Evolutionary conservation across 2,797 vertebrate species (phyloP), one percentile per base, ranked within the genome.

Genomic region (Diceros bicornis): DNA sequence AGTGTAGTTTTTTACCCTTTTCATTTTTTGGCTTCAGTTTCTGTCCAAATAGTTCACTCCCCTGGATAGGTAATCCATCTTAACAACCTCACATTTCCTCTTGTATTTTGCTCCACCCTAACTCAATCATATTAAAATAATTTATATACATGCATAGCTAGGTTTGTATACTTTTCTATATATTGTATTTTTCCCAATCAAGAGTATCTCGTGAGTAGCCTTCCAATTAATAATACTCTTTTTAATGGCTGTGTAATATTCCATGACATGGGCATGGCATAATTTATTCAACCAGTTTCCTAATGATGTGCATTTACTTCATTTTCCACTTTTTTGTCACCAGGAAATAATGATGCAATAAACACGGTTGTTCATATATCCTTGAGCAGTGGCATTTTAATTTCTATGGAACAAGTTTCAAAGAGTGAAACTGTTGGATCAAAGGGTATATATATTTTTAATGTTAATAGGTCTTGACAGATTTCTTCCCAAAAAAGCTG

Each of bases 391-490:
- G 5, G 16, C 41, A 29, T 89, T 85, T 94, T 68, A 75, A 71
- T 84, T 88, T 91, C 88, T 96, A 88, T 16, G 25, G 50, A 71
- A 61, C 69, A 95, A 89, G 85, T 78, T 72, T n/a, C 69, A 34
- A 93, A 86, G 34, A 81, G 17, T 74, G 7, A 96, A 96, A 96
- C 37, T 41, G 7, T 1, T 69, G 34, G 89, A 68, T 62, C 50
- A 85, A 84, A 79, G 32, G 52, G 21, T 41, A 47, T 47, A 83
- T 32, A 14, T 77, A 83, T 71, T 94, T 91, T 87, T 94, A 93
- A 90, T 13, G n/a, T 78, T 84, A 95, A 25, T 34, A 91, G 25
- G 8, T 83, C 9, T 88, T 93, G 75, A 34, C 74, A 91, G 37
- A 91, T 4, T 50, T 2, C 4, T 44, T 59, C 77, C 27, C 3